Conservation (phyloP, 1,140 invertebrate genomes). For the Caerostris darwini region DNA sequence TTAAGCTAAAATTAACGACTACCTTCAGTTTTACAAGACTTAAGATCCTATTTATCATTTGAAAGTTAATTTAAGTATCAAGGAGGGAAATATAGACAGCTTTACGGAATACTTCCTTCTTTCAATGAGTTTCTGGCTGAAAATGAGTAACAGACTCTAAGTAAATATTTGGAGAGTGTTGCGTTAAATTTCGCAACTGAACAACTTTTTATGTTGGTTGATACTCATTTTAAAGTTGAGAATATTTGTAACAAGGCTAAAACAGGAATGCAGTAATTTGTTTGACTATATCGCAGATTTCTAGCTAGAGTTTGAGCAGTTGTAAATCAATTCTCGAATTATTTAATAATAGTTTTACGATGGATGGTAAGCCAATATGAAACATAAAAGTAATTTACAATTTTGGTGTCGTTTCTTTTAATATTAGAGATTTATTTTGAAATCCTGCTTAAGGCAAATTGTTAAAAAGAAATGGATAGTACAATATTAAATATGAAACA, state of each 20-base stretch:
- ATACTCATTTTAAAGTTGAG: not conserved
- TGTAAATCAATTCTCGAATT: not conserved
- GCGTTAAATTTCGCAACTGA: constrained; percentile 21
- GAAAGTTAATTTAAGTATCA: constrained; percentile 32
- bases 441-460: too few species aligned
- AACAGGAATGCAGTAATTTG: not conserved
- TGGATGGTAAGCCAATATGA: too few species aligned
- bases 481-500: too few species aligned
- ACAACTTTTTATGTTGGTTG: not conserved
- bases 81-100: not conserved
- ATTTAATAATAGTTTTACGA: not conserved
- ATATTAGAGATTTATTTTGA: too few species aligned
- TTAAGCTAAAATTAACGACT: constrained; percentile 24
- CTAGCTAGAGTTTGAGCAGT: not conserved
- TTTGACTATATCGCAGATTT: not conserved
- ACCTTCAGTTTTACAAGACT: constrained; percentile 1
- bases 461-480: too few species aligned
- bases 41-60: constrained; percentile 23
- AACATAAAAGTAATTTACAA: too few species aligned
- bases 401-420: too few species aligned
- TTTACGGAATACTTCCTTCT: constrained; percentile 14
- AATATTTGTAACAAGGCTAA: constrained; percentile 7
- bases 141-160: not conserved
- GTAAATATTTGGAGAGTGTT: constrained; percentile 26
- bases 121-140: constrained; percentile 2